Base-by-base conservation (phyloP, 2,797 vertebrate species). In the Tapera naevia region DNA sequence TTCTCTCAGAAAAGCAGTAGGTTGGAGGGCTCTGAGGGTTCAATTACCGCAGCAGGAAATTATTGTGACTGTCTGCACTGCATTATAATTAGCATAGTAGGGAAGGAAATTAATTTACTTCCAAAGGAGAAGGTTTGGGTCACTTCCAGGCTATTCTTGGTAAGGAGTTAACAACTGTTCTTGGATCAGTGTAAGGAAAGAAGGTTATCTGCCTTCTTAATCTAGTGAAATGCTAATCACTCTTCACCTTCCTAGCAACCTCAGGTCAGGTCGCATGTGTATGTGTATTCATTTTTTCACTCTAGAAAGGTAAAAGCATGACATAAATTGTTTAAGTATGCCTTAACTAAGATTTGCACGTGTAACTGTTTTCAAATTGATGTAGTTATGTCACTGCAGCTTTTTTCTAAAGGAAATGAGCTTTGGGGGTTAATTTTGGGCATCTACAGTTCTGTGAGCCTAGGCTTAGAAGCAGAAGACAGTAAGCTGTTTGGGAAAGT, bases 11-110 rank as follows among this genome's bases (percentile, higher is more conserved):
- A 93, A 88, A 82, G 64, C 83, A 80, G 33, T 74, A 89, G 71
- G 75, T 83, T 89, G 67, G 76, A 91, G 76, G 91, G 50, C 64
- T 85, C 91, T 86, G 89, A 96, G 83, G 27, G 81, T 85, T 94
- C 85, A 79, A 5, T 91, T 94, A 95, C 95, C 53, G 6, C 93
- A 92, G 91, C 81, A 67, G 82, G 87, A 94, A 95, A 93, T 95
- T 81, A 79, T 54, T 91, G 74, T 88, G 89, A 79, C 86, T 0
- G 1, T 41, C 94, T 91, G 87, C 57, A 27, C 57, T 32, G 61
- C 61, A 66, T 95, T 85, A 35, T 85, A 94, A 89, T 96, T 93
- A 91, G 86, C 0, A 0, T 89, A 57, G 57, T 15, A 73, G 37
- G 60, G 45, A 82, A 81, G 76, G 54, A 60, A 80, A 65, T 33